Base-by-base conservation (phyloP, 2,113 vertebrate species). In the Platichthys stellatus region DNA sequence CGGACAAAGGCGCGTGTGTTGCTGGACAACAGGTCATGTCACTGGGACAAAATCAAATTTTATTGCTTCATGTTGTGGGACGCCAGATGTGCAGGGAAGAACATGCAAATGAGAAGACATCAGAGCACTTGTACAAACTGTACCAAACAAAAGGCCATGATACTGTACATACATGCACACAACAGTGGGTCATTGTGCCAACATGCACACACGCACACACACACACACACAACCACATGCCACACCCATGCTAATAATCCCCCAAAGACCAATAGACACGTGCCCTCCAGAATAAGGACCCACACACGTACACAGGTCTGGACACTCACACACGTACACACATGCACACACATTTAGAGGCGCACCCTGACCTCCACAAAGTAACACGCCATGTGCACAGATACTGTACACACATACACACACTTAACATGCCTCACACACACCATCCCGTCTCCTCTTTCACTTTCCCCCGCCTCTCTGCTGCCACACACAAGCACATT, bases 1-100 rank as follows among this genome's bases (percentile, higher is more conserved):
- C 43, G 82, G 51, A 93, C 89, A 92, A 91, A 87, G 87, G 71
- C 63, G 24, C 7, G 80, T 51, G 80, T 91, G 76, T 88, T 54
- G 82, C 70, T 63, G 40, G 2, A 75, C 63, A 69, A 85, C 78
- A 83, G 81, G 84, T 80, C 69, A 67, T 82, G 74, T 81, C 80
- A 80, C 65, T 84, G 20, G 63, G 63, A 76, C 24, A 13, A 82
- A 81, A 73, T 60, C 47, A 45, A 53, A 71, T 71, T 61, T 53
- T 49, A 85, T 72, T 69, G 83, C 78, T 60, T 71, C 40, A 47
- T 67, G 67, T 77, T 28, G 28, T 71, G 60, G 69, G 58, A 81
- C 17, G 38, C 82, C 90, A 91, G 86, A 87, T 91, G 87, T 89
- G 83, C 84, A 70, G 80, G 49, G 35, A 66, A 40, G 66, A 80